Evolutionary conservation across 2,797 vertebrate genomes (phyloP).

Genomic region (Chelon auratus): DNA sequence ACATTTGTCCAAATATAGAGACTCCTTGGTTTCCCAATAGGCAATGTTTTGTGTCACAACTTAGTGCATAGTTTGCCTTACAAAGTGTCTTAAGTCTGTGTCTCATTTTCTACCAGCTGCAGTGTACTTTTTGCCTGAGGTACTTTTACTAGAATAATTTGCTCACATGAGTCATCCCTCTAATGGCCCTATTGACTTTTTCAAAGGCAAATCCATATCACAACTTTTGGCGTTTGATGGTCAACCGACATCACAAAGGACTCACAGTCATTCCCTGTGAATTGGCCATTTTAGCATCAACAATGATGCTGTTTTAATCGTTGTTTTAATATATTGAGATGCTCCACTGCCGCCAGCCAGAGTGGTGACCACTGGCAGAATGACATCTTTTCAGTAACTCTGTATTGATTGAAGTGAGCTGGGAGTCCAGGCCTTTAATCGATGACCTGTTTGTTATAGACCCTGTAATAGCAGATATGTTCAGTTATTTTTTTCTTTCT

Average conservation of each 20-base stretch:
- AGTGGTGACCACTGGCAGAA: conserved; percentile 1
- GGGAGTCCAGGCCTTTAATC: conserved; percentile 23
- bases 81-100: neutral
- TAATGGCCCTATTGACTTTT: neutral
- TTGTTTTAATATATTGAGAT: conserved; percentile 14
- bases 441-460: conserved; percentile 16
- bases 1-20: too few relatives aligned
- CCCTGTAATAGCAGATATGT: conserved; percentile 7
- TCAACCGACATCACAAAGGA: too few relatives aligned
- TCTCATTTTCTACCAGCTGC: neutral
- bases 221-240: too few relatives aligned
- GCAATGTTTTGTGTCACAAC: too few relatives aligned
- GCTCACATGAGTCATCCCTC: neutral
- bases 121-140: neutral
- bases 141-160: too few relatives aligned
- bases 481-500: neutral
- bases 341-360: neutral
- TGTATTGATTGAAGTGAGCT: conserved; percentile 18
- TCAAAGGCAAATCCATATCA: too few relatives aligned
- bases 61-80: neutral
- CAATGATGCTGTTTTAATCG: neutral
- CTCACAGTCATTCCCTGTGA: too few relatives aligned
- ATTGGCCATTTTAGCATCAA: too few relatives aligned
- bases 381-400: conserved; percentile 24
- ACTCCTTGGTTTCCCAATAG: too few relatives aligned